Base-by-base conservation (phyloP, 2,888 invertebrate genomes). In the Lamellibrachia columna region DNA sequence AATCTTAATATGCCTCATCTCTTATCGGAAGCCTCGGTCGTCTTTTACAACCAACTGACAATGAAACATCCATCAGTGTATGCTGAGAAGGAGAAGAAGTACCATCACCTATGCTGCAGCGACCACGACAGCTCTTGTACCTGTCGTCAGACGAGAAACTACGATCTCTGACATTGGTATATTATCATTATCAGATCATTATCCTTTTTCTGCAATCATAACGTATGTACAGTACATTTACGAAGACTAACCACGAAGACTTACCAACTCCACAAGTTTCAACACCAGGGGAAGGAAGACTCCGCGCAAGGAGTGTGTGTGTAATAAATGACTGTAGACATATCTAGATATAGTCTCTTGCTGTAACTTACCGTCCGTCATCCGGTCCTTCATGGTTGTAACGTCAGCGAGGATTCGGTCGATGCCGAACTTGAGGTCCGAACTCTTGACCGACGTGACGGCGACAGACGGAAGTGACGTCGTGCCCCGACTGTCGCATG, bases 381-480 rank as follows among this genome's bases (percentile, higher is more conserved):
- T 15, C 22, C 75, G 75, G 75, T 11, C 75, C 75, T 75, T 75
- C 22, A 75, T 22, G 22, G 75, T 22, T 22, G 11, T 75, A 22
- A 22, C 75, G 75, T 75, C 75, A 15, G 75, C 75, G 75, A 75
- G 75, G 75, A 75, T 75, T 75, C 75, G 75, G 75, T 75, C 75
- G 75, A 75, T 75, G 75, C 75, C 75, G 75, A 75, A 75, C 75
- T 75, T 75, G 75, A 75, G 75, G 75, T 75, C 75, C 3, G 75
- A 75, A 75, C 75, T 75, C 75, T 75, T 75, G 75, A 75, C 75
- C 22, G 75, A 22, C 75, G 75, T 75, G 22, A 22, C 22, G 75
- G 75, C 22, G 75, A 75, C 75, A 75, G 15, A 15, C 75, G 75
- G 75, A 75, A 75, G 15, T 75, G 75, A 75, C 75, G 75, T 75